Base-by-base conservation (phyloP, 2,888 invertebrate species). In the Amblyjoppa proteus region DNA sequence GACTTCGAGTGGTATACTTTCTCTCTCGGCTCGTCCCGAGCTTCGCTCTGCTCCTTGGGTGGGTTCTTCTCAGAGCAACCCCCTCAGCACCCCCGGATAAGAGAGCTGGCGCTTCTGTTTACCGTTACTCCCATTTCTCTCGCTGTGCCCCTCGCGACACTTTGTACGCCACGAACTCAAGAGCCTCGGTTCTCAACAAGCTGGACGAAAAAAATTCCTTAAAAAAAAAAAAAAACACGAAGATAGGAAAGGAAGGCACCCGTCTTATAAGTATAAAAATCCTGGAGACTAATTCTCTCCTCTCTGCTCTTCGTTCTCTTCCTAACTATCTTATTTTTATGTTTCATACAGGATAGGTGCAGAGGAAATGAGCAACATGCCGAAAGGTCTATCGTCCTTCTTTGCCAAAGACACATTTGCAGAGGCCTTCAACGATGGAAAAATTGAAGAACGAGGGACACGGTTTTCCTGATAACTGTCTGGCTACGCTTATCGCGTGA, bases 121-220 rank as follows among this genome's bases (percentile, higher is more conserved):
- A 91, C 90, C 88, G 88, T 90, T 90, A 87, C 89, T 88, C 88
- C 88, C 87, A 88, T 81, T 84, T 86, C 84, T 85, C 83, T 85
- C 77, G 73, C 81, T 77, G 61, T 34, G 41, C 70, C 76, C 76
- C 76, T 71, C 68, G 80, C 71, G 83, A 71, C 85, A 85, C 88
- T 81, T 71, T 58, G 78, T 81, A 69, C 31, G 64, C 16, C 68
- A 68, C 68, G 11, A 41, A 20, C 64, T 84, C 81, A 71, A 86
- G 86, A 58, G 81, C 71, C 74, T 68, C 31, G 51, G 68, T 61
- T 25, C 71, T 71, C 41, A n/a, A 78, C 58, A 11, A 31, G 41
- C 25, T 53, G 69, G 31, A 45, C 51, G 66, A 70, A 66, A 49
- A 53, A 53, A 58, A 34, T 34, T 28, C 41, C 41, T 56, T 45